Evolutionary conservation across 2,113 vertebrate species (phyloP).

Genomic region (Sclerurus mexicanus): DNA sequence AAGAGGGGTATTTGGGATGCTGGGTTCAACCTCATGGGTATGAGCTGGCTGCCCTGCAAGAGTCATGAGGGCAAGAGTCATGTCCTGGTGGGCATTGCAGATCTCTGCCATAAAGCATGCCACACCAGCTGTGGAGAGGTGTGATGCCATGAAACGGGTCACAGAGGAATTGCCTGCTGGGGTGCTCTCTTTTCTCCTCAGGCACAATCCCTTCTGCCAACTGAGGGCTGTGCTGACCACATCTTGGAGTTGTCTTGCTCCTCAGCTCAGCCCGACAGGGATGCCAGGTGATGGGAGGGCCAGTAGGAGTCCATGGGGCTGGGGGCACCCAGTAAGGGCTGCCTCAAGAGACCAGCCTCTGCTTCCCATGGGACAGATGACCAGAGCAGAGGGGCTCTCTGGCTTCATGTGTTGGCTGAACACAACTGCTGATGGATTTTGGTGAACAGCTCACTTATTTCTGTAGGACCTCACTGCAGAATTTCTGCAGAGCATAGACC

Average conservation of each 20-base stretch:
- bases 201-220: background rate
- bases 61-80: background rate
- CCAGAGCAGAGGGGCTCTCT: background rate
- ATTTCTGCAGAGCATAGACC: background rate
- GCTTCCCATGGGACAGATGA: background rate
- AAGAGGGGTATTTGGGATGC: background rate
- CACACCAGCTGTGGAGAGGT: accelerated
- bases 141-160: background rate
- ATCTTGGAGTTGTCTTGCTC: background rate
- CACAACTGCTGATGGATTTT: background rate
- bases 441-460: background rate
- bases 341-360: background rate
- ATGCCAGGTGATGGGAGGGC: background rate
- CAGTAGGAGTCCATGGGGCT: accelerated
- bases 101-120: background rate
- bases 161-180: background rate
- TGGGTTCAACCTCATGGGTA: background rate
- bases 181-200: background rate
- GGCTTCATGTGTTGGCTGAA: background rate
- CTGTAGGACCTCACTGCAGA: background rate
- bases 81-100: background rate
- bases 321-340: background rate
- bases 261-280: background rate
- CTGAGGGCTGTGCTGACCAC: background rate
- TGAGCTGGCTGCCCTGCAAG: background rate